A percentile compares a stretch with the other conserved stretches of the same genome.
Evolutionary conservation across 2,888 invertebrate genomes (phyloP).

Genomic region (Tipula helvola): DNA sequence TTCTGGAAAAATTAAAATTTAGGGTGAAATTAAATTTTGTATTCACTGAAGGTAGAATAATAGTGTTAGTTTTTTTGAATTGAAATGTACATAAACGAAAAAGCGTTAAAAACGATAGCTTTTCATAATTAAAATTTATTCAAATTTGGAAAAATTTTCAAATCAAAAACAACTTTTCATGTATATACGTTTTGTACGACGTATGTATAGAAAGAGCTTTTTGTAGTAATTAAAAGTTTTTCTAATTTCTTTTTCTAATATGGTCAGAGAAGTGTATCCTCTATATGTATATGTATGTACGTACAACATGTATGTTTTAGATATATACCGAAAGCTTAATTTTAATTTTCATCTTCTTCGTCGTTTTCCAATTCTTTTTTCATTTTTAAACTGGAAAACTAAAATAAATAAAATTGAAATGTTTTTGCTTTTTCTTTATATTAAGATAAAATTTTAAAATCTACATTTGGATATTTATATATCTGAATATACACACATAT

Average conservation of each 20-base stretch:
- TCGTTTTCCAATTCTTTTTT: background rate
- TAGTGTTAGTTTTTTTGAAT: background rate
- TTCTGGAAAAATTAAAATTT: background rate
- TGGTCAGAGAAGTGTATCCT: background rate
- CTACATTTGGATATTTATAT: background rate
- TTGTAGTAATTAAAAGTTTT: background rate
- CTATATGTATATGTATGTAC: background rate
- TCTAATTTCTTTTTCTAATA: background rate
- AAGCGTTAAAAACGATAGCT: background rate
- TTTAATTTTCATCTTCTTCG: background rate
- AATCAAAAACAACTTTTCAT: constrained; percentile 4
- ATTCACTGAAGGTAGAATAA: background rate
- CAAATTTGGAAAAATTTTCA: background rate
- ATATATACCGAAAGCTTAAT: background rate
- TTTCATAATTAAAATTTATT: background rate
- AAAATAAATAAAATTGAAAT: background rate
- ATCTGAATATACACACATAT: background rate
- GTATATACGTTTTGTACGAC: background rate
- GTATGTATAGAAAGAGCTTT: background rate
- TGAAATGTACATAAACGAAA: background rate
- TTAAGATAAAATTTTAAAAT: background rate
- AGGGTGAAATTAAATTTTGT: background rate
- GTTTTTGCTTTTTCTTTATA: background rate
- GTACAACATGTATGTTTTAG: background rate
- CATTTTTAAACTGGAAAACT: background rate